Evolutionary conservation across 2,888 invertebrate genomes (phyloP).

Genomic region (Aethes cnicana): DNA sequence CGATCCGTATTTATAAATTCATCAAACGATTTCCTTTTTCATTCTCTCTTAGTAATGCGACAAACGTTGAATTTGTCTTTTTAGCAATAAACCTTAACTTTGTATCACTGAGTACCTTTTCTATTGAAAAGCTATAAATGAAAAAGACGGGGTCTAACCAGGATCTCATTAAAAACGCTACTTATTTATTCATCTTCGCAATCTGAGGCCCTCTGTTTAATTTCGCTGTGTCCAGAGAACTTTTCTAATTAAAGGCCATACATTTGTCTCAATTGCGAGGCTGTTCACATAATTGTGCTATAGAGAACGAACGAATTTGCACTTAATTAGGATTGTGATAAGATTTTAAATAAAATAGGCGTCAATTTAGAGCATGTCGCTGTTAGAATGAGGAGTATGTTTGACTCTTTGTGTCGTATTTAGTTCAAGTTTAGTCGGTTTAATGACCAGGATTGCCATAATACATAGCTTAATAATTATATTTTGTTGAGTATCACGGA

Average conservation of each 20-base stretch:
- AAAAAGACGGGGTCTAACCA: neutral
- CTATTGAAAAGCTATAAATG: neutral
- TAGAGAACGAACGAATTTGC: neutral
- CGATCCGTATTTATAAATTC: too few relatives aligned
- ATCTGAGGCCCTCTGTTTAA: constrained; percentile 34
- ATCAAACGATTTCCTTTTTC: too few relatives aligned
- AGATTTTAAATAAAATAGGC: neutral
- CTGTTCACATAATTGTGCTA: constrained; percentile 21
- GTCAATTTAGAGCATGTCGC: neutral
- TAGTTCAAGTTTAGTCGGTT: too few relatives aligned
- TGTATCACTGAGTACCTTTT: too few relatives aligned
- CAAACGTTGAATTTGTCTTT: too few relatives aligned
- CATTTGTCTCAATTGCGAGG: constrained; percentile 66
- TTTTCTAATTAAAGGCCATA: constrained; percentile 59
- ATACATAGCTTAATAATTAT: too few relatives aligned
- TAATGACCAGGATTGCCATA: too few relatives aligned
- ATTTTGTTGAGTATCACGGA: too few relatives aligned
- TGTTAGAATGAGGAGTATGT: neutral
- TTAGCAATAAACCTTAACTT: too few relatives aligned
- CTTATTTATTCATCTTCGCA: constrained; percentile 17
- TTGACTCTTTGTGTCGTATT: too few relatives aligned
- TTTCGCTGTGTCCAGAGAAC: constrained; percentile 46
- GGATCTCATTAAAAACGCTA: constrained; percentile 1
- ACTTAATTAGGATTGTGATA: neutral
- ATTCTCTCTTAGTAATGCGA: too few relatives aligned